These are phyloP conservation scores for Peromyscus attwateri DNA, from an alignment of 2,797 vertebrate genomes.

Conservation along the genomic window DNA sequence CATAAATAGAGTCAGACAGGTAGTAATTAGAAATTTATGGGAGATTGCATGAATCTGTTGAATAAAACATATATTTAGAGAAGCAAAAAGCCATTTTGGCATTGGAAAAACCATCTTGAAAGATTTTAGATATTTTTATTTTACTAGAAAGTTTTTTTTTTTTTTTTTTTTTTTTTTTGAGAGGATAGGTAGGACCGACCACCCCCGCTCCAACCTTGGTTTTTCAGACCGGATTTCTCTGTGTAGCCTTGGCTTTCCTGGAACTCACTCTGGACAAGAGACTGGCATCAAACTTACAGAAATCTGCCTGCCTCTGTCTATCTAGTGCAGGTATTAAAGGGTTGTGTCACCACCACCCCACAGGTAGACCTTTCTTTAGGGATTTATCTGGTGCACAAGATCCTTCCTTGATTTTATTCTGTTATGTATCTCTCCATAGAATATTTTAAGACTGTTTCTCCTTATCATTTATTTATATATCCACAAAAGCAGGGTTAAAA, in stretches of 20 bases:
- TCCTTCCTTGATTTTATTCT: neutral
- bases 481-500: neutral
- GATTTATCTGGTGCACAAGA: neutral
- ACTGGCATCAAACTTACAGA: neutral
- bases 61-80: neutral
- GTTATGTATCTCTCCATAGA: neutral
- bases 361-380: neutral
- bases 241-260: neutral
- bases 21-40: slow-evolving; percentile 58
- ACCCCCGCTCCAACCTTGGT: neutral
- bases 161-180: neutral
- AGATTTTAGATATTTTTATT: slow-evolving; percentile 12
- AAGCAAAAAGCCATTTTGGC: slow-evolving; percentile 27
- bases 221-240: neutral
- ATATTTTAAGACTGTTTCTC: slow-evolving; percentile 35
- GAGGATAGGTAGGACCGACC: neutral
- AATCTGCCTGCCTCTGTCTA: neutral
- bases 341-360: neutral
- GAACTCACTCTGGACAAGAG: neutral
- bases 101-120: neutral
- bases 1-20: slow-evolving; percentile 41
- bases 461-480: slow-evolving; percentile 3
- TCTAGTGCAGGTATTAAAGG: neutral
- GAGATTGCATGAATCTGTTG: neutral
- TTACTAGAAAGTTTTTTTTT: neutral